These are phyloP conservation scores for Noturus placidus DNA, from an alignment of 2,113 vertebrate genomes.

Conservation along the genomic window DNA sequence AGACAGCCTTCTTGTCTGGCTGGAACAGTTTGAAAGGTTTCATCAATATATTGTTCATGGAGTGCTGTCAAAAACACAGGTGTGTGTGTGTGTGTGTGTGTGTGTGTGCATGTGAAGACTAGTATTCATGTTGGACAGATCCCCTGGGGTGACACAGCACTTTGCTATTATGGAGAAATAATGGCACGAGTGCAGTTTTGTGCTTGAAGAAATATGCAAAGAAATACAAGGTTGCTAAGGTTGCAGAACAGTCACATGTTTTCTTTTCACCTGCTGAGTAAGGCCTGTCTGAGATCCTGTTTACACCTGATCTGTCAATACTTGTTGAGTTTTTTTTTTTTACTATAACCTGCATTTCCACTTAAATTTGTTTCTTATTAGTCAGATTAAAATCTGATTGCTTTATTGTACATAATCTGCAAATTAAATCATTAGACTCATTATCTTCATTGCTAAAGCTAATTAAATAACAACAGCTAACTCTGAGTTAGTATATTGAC, in stretches of 20 bases:
- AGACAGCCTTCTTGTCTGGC: background rate
- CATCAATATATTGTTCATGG: constrained; percentile 5
- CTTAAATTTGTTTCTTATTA: background rate
- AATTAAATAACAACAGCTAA: background rate
- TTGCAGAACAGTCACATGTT: background rate
- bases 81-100: constrained; percentile 29
- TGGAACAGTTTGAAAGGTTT: constrained; percentile 10
- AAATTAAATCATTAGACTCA: too few species aligned
- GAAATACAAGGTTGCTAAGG: background rate
- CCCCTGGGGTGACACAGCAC: constrained; percentile 2
- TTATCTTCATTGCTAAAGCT: background rate
- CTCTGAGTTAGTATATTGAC: background rate
- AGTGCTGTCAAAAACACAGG: background rate
- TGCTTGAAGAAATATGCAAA: background rate
- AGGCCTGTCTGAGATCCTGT: background rate
- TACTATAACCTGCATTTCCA: background rate
- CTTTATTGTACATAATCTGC: background rate
- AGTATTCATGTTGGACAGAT: constrained; percentile 6
- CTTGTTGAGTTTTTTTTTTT: background rate
- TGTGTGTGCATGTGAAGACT: background rate
- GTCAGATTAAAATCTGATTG: background rate
- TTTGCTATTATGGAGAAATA: constrained; percentile 16
- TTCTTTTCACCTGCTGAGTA: background rate
- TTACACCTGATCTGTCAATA: background rate
- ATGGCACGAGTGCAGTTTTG: constrained; percentile 19